Conservation (phyloP, 2,888 invertebrate genomes). For the Podotricha telesiphe region DNA sequence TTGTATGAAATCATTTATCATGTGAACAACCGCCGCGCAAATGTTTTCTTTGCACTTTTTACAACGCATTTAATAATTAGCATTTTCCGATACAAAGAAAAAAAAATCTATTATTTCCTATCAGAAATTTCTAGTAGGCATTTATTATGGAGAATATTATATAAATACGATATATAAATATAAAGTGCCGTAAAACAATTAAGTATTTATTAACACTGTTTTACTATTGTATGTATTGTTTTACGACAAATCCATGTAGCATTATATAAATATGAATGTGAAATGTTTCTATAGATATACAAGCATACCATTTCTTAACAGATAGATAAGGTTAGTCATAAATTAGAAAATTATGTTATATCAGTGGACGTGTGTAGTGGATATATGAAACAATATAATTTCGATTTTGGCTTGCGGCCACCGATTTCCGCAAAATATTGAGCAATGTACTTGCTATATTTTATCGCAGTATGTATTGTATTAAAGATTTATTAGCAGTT, state of each 20-base stretch:
- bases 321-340: background rate
- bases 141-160: background rate
- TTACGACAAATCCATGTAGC: background rate
- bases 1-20: slow-evolving; percentile 35
- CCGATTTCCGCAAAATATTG: slow-evolving; percentile 28
- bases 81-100: too few species aligned
- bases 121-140: background rate
- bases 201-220: background rate
- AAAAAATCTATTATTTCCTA: background rate
- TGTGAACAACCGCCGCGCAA: slow-evolving; percentile 25
- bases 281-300: background rate
- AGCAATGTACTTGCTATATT: slow-evolving; percentile 15
- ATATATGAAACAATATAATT: slow-evolving; percentile 38
- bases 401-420: slow-evolving; percentile 42
- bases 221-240: slow-evolving; percentile 9
- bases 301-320: too few species aligned
- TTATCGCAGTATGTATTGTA: background rate
- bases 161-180: background rate
- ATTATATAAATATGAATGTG: background rate
- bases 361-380: background rate
- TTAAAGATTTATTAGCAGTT: slow-evolving; percentile 4
- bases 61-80: background rate
- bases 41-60: slow-evolving; percentile 20
- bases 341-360: slow-evolving; percentile 14
- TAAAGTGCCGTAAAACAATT: background rate